Evolutionary conservation across 2,113 vertebrate genomes (phyloP).

Genomic region (Brachyistius frenatus): DNA sequence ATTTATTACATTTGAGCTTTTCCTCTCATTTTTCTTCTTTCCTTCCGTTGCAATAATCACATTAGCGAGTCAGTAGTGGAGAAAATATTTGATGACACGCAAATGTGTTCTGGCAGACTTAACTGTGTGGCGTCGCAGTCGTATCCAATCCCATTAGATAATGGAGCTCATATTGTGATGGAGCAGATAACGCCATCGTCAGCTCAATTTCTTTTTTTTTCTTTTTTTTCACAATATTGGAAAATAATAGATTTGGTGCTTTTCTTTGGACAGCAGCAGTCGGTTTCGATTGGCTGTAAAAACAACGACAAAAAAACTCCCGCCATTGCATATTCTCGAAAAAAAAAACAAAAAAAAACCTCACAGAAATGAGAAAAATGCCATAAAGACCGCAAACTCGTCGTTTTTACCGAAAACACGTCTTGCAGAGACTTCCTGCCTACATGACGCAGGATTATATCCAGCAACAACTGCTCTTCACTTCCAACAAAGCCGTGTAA

Average conservation of each 20-base stretch:
- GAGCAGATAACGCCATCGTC: slow-evolving; percentile 31
- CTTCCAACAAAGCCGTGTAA: slow-evolving; percentile 46
- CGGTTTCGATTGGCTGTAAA: slow-evolving; percentile 13
- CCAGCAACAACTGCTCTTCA: background rate
- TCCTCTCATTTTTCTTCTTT: background rate
- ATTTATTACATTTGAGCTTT: background rate
- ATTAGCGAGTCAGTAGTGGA: background rate
- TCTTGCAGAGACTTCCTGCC: background rate
- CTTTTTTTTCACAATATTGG: background rate
- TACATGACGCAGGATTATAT: background rate
- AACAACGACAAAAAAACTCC: slow-evolving; percentile 9
- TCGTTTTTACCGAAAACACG: background rate
- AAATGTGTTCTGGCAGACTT: slow-evolving; percentile 1
- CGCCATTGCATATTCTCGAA: background rate
- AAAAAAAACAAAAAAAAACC: no score
- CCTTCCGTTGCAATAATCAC: background rate
- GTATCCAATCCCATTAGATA: slow-evolving; percentile 60
- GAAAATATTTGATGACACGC: slow-evolving; percentile 29
- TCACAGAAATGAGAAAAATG: background rate
- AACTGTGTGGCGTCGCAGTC: slow-evolving; percentile 26
- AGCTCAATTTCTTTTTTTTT: background rate
- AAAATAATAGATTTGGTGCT: slow-evolving; percentile 13
- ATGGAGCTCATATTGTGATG: slow-evolving; percentile 54
- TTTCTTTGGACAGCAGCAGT: slow-evolving; percentile 15
- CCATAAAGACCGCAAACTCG: background rate